Percentiles rank a stretch among this genome's conserved stretches.
Conservation (phyloP, 2,888 invertebrate genomes). For the Pseudococcus longispinus region DNA sequence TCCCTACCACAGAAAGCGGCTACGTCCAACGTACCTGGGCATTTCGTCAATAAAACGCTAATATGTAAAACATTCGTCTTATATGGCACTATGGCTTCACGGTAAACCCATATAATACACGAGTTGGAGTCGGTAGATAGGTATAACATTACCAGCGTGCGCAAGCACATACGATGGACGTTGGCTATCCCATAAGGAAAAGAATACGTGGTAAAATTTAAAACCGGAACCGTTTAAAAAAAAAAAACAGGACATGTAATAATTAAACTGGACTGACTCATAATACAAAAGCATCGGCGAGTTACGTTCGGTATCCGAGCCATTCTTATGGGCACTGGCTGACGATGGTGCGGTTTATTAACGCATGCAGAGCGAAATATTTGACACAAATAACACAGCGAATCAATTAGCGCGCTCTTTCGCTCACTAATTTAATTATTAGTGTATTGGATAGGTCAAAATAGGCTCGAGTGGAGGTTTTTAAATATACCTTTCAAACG, state of each 20-base stretch:
- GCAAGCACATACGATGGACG: neutral
- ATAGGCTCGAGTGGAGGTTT: neutral
- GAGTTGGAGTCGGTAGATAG: neutral
- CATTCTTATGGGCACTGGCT: neutral
- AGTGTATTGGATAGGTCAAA: neutral
- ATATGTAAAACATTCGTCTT: constrained; percentile 25
- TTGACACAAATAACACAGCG: constrained; percentile 37
- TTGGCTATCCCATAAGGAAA: neutral
- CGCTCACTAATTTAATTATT: constrained; percentile 39
- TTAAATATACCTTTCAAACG: neutral
- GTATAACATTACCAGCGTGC: neutral
- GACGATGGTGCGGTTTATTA: constrained; percentile 17
- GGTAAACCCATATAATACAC: neutral
- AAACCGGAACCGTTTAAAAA: constrained; percentile 49
- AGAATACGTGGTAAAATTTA: constrained; percentile 48
- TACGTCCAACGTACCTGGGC: neutral
- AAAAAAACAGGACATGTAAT: constrained; percentile 47
- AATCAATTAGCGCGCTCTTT: constrained; percentile 49
- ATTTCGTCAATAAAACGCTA: constrained; percentile 34
- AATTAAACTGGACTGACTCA: constrained; percentile 41
- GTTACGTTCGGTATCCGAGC: constrained; percentile 21
- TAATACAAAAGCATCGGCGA: constrained; percentile 16
- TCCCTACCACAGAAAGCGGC: neutral
- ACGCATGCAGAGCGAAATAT: constrained; percentile 48
- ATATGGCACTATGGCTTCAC: neutral